A percentile compares a stretch with the other conserved stretches of the same genome.
phyloP scores from a whole-genome alignment of 2,113 vertebrate species.

The Trichomycterus rosablanca region DNA sequence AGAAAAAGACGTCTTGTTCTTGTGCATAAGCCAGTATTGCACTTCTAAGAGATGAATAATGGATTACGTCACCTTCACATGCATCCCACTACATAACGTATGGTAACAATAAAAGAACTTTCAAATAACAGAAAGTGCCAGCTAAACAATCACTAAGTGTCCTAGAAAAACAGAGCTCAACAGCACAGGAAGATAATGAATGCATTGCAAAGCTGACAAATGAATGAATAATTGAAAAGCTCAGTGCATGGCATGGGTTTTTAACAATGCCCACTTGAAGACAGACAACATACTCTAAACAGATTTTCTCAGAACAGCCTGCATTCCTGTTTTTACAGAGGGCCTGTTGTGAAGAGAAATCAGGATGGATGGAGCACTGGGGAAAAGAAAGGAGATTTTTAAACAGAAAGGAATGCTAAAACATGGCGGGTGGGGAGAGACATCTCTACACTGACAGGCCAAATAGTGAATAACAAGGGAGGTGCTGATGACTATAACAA shows the following conservation, averaged over 20 bases:
- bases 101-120: no score
- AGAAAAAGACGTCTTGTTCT: no score
- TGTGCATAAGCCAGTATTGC: no score
- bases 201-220: conserved; percentile 17
- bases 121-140: no score
- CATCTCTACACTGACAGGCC: conserved; percentile 17
- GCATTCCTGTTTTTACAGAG: not conserved
- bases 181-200: no score
- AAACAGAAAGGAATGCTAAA: conserved; percentile 32
- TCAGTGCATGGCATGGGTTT: not conserved
- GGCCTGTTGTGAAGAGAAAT: conserved; percentile 10
- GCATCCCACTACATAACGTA: no score
- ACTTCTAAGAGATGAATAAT: not conserved
- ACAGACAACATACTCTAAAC: conserved; percentile 8
- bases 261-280: conserved; percentile 5
- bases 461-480: conserved; percentile 13
- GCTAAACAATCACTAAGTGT: no score
- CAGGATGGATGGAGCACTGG: conserved; percentile 19
- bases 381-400: conserved; percentile 26
- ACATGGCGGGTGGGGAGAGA: conserved; percentile 8
- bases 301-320: not conserved
- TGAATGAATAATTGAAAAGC: conserved; percentile 22
- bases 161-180: not conserved
- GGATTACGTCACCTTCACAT: not conserved
- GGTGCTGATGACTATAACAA: conserved; percentile 14